Evolutionary conservation across 1,140 invertebrate species (phyloP), one percentile per base, ranked within the genome.

Genomic region (Helicorthomorpha holstii): DNA sequence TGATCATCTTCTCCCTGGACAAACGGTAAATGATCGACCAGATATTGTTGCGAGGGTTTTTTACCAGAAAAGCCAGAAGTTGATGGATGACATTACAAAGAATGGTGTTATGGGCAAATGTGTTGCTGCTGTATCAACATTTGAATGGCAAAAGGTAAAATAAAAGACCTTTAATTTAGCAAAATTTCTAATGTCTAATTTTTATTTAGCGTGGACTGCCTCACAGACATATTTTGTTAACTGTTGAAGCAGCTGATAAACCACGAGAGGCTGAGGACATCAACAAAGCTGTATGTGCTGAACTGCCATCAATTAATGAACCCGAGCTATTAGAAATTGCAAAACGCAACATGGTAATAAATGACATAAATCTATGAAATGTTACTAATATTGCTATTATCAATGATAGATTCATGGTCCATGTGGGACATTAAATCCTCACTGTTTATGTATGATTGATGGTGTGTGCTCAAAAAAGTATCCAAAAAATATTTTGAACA

Each of bases 61-160:
- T 55, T 43, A 57, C 26, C 42, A 56, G 19, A 73, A 72, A 57
- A 22, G 61, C 16, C 57, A 60, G 29, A 16, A 45, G 16, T 54
- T 73, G 21, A 46, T 68, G 3, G 43, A 63, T 38, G 56, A 58
- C 19, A 49, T 69, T 19, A 49, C 25, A 26, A 52, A 60, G 50
- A 22, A 56, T 49, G 19, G 59, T n/a, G 50, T 69, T 3, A 63
- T 66, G 58, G 67, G 70, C 16, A 49, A n/a, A n/a, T n/a, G n/a
- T n/a, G n/a, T n/a, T 56, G 27, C 54, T 59, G 34, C 34, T 52
- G n/a, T 65, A 64, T 26, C 63, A 58, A 34, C 58, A 69, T 63
- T 67, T 67, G 52, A 55, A 61, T 22, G 53, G 75, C 38, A 73
- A 77, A 59, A 76, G 66, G 63, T 71, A 74, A 59, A 74, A 75